phyloP scores from a whole-genome alignment of 64 coral and sea anemone species.

The Acropora yongei region DNA sequence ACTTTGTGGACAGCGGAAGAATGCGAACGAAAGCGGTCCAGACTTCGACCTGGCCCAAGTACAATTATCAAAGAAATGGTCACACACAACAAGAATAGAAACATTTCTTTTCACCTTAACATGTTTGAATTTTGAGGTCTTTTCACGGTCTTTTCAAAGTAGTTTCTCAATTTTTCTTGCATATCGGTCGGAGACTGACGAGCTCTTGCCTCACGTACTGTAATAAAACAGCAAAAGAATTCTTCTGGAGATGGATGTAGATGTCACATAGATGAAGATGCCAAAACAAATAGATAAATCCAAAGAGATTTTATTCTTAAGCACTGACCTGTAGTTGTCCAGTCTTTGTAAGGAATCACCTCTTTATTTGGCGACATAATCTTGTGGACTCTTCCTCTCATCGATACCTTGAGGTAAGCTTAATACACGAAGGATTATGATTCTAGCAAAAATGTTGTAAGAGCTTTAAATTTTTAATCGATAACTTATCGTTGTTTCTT shows the following conservation, averaged over 20 bases:
- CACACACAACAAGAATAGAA: not conserved
- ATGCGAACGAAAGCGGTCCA: too few species aligned
- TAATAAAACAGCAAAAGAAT: not conserved
- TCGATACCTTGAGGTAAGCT: not conserved
- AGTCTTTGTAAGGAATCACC: conserved; percentile 32
- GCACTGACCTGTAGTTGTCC: conserved; percentile 29
- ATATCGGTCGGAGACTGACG: not conserved
- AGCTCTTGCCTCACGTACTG: conserved; percentile 20
- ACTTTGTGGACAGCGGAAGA: too few species aligned
- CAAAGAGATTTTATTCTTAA: not conserved
- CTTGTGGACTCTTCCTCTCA: conserved; percentile 5
- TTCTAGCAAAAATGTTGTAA: not conserved
- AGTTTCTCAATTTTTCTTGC: conserved; percentile 38
- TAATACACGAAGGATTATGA: not conserved
- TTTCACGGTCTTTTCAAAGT: conserved; percentile 24
- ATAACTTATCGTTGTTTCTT: too few species aligned
- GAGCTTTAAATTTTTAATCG: too few species aligned
- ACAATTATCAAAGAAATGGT: not conserved
- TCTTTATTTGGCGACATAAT: not conserved
- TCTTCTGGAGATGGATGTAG: too few species aligned
- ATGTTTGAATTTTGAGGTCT: conserved; percentile 22
- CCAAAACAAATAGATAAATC: not conserved
- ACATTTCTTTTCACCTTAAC: not conserved
- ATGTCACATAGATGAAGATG: not conserved
- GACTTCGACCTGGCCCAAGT: too few species aligned